Base-by-base conservation (phyloP, 2,888 invertebrate species). In the Empis livida region DNA sequence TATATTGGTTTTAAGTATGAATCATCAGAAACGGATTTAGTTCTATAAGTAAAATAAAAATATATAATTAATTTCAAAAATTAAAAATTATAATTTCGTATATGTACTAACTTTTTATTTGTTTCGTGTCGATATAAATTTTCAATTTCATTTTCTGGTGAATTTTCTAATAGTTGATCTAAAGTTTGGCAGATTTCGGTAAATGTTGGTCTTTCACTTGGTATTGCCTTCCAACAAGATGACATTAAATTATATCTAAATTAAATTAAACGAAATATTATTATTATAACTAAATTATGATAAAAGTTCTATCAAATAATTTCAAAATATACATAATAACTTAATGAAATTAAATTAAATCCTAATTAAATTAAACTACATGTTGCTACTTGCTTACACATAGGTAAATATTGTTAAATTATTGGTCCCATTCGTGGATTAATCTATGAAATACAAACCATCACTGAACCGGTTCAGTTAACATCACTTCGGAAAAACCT, bases 231-330 rank as follows among this genome's bases (percentile, higher is more conserved):
- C 89, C 90, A 90, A 61, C 89, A 89, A 1, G 77, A 73, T 15
- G 71, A 56, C 87, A 90, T 89, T 45, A 89, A 63, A 38, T 78
- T 72, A 62, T 89, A 90, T 38, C 89, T 89, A 58, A 45, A 62
- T 59, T 49, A 50, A 50, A 49, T 16, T 14, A 2, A n/a, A 10
- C 5, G 35, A 47, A 41, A 40, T 16, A 42, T 17, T 44, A 48
- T 40, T 31, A 15, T 23, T 23, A 43, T n/a, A 38, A 45, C 47
- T 49, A 31, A 35, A 45, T 38, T 30, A 15, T n/a, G n/a, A 43
- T 31, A 15, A 31, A 23, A 16, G 14, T 16, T 43, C 11, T 16
- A 30, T 13, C 9, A 13, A 32, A 32, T 32, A 10, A 32, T 13
- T 13, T n/a, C n/a, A n/a, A n/a, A n/a, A n/a, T n/a, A n/a, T n/a